phyloP scores from a whole-genome alignment of 2,888 invertebrate species.

The Malacosoma neustria region DNA sequence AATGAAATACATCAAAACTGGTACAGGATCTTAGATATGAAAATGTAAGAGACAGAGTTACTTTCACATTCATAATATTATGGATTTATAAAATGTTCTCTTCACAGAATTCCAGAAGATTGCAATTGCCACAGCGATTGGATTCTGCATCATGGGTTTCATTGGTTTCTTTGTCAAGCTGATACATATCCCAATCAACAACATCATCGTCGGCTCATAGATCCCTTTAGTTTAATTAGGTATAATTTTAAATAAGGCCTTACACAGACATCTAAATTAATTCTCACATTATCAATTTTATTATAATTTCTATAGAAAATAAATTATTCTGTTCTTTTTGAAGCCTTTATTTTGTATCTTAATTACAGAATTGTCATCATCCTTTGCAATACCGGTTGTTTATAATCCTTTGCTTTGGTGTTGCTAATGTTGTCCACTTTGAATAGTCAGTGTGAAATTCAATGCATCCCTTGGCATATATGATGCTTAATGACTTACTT shows the following conservation, averaged over 20 bases:
- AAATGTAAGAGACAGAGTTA: too few relatives aligned
- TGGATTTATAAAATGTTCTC: conserved; percentile 1
- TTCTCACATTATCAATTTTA: conserved; percentile 24
- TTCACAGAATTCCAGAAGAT: conserved; percentile 97
- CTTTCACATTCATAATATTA: too few relatives aligned
- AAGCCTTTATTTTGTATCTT: too few relatives aligned
- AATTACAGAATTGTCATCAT: too few relatives aligned
- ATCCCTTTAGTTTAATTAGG: conserved; percentile 29
- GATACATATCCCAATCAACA: conserved; percentile 99
- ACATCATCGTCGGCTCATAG: conserved; percentile 92
- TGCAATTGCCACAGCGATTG: conserved; percentile 98
- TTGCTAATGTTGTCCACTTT: too few relatives aligned
- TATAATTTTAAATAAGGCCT: conserved; percentile 44
- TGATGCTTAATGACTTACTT: not conserved
- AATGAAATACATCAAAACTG: too few relatives aligned
- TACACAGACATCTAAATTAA: conserved; percentile 41
- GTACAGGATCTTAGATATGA: too few relatives aligned
- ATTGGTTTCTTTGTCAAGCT: conserved; percentile 99
- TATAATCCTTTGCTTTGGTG: too few relatives aligned
- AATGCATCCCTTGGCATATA: too few relatives aligned
- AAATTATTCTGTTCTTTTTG: conserved; percentile 59
- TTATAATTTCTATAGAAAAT: conserved; percentile 36
- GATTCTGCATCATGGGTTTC: conserved; percentile 99
- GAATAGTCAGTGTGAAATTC: too few relatives aligned
- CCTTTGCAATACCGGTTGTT: too few relatives aligned